phyloP scores from a whole-genome alignment of 2,888 invertebrate species.

The Epirrhoe tristata region DNA sequence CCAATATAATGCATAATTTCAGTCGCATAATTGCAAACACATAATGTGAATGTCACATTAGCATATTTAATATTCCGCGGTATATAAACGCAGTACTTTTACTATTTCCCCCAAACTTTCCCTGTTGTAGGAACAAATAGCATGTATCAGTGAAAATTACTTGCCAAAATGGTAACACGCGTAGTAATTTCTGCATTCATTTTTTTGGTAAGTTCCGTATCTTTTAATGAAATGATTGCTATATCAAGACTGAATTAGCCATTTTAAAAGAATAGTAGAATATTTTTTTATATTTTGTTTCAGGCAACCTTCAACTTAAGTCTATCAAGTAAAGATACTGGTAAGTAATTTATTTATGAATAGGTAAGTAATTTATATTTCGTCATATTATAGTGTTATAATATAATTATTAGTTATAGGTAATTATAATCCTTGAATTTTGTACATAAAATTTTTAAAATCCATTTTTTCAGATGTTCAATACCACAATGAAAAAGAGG shows the following conservation, averaged over 20 bases:
- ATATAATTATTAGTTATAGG: not conserved
- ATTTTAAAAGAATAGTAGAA: no score
- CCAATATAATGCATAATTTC: not conserved
- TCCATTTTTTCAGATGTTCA: conserved; percentile 29
- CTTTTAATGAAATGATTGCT: not conserved
- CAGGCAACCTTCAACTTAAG: conserved; percentile 25
- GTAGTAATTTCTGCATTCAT: conserved; percentile 33
- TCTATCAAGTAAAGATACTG: conserved; percentile 20
- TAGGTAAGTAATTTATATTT: no score
- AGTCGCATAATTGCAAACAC: not conserved
- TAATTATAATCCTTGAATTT: no score
- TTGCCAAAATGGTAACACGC: conserved; percentile 29
- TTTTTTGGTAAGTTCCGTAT: conserved; percentile 44
- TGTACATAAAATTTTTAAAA: not conserved
- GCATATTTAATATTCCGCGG: conserved; percentile 39
- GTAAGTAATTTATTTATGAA: conserved; percentile 2
- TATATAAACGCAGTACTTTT: conserved; percentile 39
- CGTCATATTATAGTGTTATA: no score
- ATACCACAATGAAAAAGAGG: conserved; percentile 28
- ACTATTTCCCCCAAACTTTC: conserved; percentile 35
- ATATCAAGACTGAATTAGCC: no score
- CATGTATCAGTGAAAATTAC: conserved; percentile 23
- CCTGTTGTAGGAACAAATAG: conserved; percentile 21
- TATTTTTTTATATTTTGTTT: conserved; percentile 8
- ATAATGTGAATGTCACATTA: conserved; percentile 13